Evolutionary conservation across 2,888 invertebrate genomes (phyloP).

Genomic region (Lasioglossum malachurum): DNA sequence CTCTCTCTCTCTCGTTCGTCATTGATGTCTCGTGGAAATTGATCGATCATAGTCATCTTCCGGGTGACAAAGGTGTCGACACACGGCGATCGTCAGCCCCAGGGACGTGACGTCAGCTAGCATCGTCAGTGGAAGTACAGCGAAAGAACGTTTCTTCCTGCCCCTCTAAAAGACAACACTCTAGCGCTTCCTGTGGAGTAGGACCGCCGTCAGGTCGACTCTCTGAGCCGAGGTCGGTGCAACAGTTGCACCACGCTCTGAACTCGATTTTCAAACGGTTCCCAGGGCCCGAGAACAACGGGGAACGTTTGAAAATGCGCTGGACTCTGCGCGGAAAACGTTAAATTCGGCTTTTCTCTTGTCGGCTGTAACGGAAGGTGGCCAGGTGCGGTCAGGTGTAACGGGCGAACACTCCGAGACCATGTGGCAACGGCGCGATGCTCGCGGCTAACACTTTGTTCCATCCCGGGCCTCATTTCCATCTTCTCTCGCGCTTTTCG

Average conservation of each 20-base stretch:
- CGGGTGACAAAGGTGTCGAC: constrained; percentile 31
- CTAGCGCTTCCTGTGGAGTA: not conserved
- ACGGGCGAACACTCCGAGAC: constrained; percentile 22
- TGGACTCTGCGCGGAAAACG: not conserved
- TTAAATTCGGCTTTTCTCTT: constrained; percentile 1
- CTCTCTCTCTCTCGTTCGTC: not conserved
- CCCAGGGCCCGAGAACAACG: constrained; percentile 23
- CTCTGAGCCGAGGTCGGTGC: not conserved
- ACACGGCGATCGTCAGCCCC: constrained; percentile 41
- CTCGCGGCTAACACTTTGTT: constrained; percentile 60
- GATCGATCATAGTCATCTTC: constrained; percentile 45
- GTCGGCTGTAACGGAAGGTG: constrained; percentile 40
- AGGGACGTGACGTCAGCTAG: constrained; percentile 53
- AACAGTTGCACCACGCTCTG: not conserved
- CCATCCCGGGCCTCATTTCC: constrained; percentile 64
- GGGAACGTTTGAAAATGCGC: constrained; percentile 52
- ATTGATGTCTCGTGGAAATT: constrained; percentile 32
- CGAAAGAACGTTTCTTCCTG: not conserved
- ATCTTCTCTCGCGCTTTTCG: constrained; percentile 68
- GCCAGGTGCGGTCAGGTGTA: constrained; percentile 9
- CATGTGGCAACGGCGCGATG: constrained; percentile 50
- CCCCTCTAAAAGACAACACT: not conserved
- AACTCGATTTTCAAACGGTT: constrained; percentile 28
- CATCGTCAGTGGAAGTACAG: constrained; percentile 57
- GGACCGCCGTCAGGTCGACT: not conserved